These are phyloP conservation scores for Apocrypta bakeri DNA, from an alignment of 1,140 invertebrate genomes.

Conservation along the genomic window DNA sequence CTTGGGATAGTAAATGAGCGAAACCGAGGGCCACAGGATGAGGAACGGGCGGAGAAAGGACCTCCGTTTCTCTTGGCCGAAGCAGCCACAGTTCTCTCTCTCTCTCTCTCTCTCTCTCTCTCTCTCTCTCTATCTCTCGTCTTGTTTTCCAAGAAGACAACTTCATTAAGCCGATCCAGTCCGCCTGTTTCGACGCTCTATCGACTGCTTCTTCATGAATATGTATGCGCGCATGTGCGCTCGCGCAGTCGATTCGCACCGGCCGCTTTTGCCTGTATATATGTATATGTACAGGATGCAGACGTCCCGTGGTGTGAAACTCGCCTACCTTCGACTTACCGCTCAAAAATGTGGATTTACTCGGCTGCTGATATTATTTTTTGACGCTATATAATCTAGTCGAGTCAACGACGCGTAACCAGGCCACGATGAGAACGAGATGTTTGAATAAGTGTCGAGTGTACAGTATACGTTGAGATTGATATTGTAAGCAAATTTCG, in stretches of 20 bases:
- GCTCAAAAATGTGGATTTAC: not conserved
- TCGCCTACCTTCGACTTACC: not conserved
- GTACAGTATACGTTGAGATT: too few relatives aligned
- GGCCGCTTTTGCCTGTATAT: too few relatives aligned
- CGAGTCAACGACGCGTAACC: too few relatives aligned
- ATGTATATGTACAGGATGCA: too few relatives aligned
- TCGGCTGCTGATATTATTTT: not conserved
- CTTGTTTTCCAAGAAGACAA: slow-evolving; percentile 72
- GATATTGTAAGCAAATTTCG: too few relatives aligned
- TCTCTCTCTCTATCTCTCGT: slow-evolving; percentile 37
- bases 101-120: slow-evolving; percentile 22
- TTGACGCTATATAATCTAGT: too few relatives aligned
- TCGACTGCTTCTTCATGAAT: slow-evolving; percentile 56
- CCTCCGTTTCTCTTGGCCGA: slow-evolving; percentile 46
- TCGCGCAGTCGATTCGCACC: not conserved
- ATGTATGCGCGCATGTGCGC: slow-evolving; percentile 63
- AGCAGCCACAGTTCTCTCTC: slow-evolving; percentile 40
- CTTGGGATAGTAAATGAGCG: slow-evolving; percentile 45
- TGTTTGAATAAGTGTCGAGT: not conserved
- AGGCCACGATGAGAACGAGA: too few relatives aligned
- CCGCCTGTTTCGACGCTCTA: slow-evolving; percentile 52
- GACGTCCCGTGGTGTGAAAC: not conserved
- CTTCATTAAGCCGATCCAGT: slow-evolving; percentile 71
- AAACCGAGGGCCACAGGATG: slow-evolving; percentile 37
- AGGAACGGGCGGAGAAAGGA: slow-evolving; percentile 54